A percentile compares a stretch with the other conserved stretches of the same genome.
These are phyloP conservation scores for Anseranas semipalmata DNA, from an alignment of 2,113 vertebrate species.

Conservation along the genomic window DNA sequence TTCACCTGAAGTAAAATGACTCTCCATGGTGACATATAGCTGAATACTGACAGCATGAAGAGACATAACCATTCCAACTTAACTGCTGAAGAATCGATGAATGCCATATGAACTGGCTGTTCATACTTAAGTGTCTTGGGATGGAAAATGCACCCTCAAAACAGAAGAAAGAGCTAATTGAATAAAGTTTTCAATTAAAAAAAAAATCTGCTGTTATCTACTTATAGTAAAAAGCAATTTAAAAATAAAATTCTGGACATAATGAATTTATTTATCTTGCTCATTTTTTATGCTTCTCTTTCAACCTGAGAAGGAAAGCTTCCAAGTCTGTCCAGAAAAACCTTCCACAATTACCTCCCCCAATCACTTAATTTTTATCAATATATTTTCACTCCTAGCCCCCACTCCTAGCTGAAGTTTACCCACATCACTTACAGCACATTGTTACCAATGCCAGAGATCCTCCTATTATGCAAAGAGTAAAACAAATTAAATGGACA, in stretches of 20 bases:
- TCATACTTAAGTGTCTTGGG: background rate
- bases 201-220: background rate
- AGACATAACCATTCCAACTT: background rate
- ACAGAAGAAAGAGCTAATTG: background rate
- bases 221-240: background rate
- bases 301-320: background rate
- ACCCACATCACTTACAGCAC: rapidly evolving
- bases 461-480: background rate
- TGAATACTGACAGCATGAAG: background rate
- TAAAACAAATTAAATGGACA: background rate
- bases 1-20: background rate
- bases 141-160: background rate
- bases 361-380: background rate
- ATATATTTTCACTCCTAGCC: background rate
- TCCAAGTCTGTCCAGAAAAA: background rate
- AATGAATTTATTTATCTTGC: background rate
- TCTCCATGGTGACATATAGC: background rate
- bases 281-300: background rate
- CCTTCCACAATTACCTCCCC: background rate
- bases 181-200: background rate
- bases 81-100: background rate
- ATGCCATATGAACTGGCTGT: background rate
- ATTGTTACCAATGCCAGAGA: background rate
- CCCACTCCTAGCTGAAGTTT: background rate
- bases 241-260: background rate